Base-by-base conservation (phyloP, 2,797 vertebrate genomes). In the Mormyrops boulengeri region DNA sequence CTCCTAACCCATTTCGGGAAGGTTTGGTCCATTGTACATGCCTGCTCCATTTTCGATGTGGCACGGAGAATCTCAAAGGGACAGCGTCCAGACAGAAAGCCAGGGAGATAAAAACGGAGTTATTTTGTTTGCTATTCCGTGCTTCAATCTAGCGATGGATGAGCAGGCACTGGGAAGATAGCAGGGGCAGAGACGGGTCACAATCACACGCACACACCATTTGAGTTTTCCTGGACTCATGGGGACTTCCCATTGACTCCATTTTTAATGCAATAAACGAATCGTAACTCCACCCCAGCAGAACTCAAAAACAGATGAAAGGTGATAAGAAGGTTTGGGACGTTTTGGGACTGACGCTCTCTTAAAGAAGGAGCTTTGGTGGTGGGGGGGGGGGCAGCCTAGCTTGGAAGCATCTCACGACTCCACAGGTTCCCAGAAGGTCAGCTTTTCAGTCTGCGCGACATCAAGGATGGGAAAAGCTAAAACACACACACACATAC, bases 191-290 rank as follows among this genome's bases (percentile, higher is more conserved):
- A 47, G 44, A 11, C 19, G 82, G 82, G 82, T 85, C 90, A 87
- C 85, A 60, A 66, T 50, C 55, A 60, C 88, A 88, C 60, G 86
- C 57, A 82, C 86, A 41, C 85, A 38, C 88, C 22, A 26, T 85
- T 38, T 89, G 66, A 88, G 85, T 85, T 66, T 89, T 55, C 62
- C 22, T 12, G 89, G 89, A 60, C 77, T 82, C 85, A 90, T 55
- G 60, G 87, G 60, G 84, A 55, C 34, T 52, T 85, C 82, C 82
- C 82, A 85, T 52, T 85, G 82, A 85, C 47, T 85, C 82, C 44
- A 47, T 52, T 52, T 52, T 85, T 85, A 85, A 85, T 47, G 80
- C 41, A 47, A 52, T 52, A 85, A 49, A 52, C n/a, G 44, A 85
- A 5, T 34, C 0, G 53, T 50, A 55, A 47, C 88, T 50, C 60